Base-by-base conservation (phyloP, 2,888 invertebrate species). In the Hypercompe scribonia region DNA sequence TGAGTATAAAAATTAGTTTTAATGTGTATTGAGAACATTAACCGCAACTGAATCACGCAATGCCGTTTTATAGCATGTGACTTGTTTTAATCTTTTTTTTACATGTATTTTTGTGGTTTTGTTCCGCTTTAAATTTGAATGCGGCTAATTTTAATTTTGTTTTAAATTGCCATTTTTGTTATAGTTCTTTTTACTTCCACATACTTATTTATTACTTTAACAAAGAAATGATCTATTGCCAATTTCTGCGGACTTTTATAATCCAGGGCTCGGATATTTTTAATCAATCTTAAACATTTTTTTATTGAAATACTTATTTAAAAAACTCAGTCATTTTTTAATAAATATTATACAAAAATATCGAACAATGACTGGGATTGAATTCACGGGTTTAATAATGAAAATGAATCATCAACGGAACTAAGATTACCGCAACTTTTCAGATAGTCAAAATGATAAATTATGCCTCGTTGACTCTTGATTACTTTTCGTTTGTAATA, bases 1-100 rank as follows among this genome's bases (percentile, higher is more conserved):
- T 85, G 82, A 81, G 86, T 87, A 89, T 88, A 87, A 89, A 88
- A 87, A 88, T 88, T 87, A 85, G 84, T 85, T 90, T 88, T 87
- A 88, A 89, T 90, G 87, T 86, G 87, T 88, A 89, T 84, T 86
- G 84, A 79, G 82, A 82, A 85, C 90, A 89, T 91, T 90, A 91
- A 85, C 87, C 85, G 84, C 83, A 80, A 79, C 78, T 77, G 78
- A 84, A 87, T 84, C 90, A 89, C 84, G 85, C 85, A 76, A 84
- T 75, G 74, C 73, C 72, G 73, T 64, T 76, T 83, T 83, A 83
- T 84, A 65, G 80, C 84, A 79, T 80, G 76, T 76, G 76, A 83
- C 78, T 86, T 85, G 84, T 81, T 84, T 82, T 84, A 81, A 82
- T 78, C 83, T 83, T 81, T 80, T 87, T 54, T 87, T 78, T 61